These are phyloP conservation scores for Acholoe squamosa DNA, from an alignment of 2,888 invertebrate genomes.

Conservation along the genomic window DNA sequence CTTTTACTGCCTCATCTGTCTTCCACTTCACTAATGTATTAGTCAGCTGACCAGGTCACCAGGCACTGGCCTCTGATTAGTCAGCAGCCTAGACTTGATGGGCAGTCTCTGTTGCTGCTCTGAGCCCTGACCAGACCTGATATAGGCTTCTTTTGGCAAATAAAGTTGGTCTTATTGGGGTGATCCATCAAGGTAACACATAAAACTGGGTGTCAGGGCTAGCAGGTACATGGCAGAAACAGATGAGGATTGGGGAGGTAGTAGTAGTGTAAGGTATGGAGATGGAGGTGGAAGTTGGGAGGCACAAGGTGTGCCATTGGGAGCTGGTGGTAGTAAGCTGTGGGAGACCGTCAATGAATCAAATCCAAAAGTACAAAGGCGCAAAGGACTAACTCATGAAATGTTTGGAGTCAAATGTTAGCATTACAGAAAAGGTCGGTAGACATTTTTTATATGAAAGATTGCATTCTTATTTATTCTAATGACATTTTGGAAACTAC, in stretches of 20 bases:
- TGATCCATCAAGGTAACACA: neutral
- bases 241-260: neutral
- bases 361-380: no score
- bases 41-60: neutral
- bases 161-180: neutral
- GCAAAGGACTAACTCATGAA: no score
- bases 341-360: no score
- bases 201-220: neutral
- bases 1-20: neutral
- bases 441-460: no score
- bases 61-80: neutral
- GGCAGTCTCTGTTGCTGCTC: neutral
- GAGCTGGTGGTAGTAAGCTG: neutral
- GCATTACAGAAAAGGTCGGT: no score
- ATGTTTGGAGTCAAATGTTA: no score
- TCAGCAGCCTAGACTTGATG: neutral
- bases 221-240: neutral
- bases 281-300: no score
- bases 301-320: neutral
- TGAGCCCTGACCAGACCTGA: no score
- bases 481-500: no score
- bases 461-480: no score
- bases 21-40: constrained; percentile 40
- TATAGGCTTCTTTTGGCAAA: neutral
- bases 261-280: neutral